These are phyloP conservation scores for Lepidurus couesii DNA, from an alignment of 1,140 invertebrate species.

Conservation along the genomic window DNA sequence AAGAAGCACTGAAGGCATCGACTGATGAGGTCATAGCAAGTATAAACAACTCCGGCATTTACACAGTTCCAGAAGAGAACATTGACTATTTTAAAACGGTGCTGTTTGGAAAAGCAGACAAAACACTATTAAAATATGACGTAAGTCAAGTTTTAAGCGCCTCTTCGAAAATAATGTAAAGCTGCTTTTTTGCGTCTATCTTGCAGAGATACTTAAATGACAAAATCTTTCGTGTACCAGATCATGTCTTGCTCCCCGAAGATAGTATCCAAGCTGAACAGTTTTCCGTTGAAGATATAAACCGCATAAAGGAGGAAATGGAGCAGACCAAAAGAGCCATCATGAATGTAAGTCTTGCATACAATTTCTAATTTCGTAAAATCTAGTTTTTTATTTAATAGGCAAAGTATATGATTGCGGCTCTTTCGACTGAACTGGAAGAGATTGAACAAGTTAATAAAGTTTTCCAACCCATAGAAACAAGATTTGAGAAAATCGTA, in stretches of 20 bases:
- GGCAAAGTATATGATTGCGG: not conserved
- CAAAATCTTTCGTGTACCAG: not conserved
- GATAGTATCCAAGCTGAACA: not conserved
- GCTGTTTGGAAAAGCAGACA: not conserved
- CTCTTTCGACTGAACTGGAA: not conserved
- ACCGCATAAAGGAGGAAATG: not conserved
- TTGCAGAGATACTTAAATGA: not conserved
- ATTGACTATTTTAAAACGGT: not conserved
- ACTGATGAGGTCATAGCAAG: not conserved
- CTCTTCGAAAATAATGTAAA: not conserved
- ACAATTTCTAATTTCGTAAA: not conserved
- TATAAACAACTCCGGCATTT: not conserved
- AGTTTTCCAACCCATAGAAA: not conserved
- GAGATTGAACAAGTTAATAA: not conserved
- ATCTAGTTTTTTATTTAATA: not conserved
- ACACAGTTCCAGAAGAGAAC: not conserved
- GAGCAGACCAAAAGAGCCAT: not conserved
- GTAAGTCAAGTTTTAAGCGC: not conserved
- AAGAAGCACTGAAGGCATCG: not conserved
- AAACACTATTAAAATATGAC: not conserved
- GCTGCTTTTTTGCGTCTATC: not conserved
- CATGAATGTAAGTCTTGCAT: not conserved
- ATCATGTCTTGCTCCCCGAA: not conserved
- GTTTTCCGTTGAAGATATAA: not conserved
- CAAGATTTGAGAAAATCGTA: not conserved